A percentile compares a stretch with the other conserved stretches of the same genome.
Conservation (phyloP, 2,888 invertebrate species). For the Diloba caeruleocephala region DNA sequence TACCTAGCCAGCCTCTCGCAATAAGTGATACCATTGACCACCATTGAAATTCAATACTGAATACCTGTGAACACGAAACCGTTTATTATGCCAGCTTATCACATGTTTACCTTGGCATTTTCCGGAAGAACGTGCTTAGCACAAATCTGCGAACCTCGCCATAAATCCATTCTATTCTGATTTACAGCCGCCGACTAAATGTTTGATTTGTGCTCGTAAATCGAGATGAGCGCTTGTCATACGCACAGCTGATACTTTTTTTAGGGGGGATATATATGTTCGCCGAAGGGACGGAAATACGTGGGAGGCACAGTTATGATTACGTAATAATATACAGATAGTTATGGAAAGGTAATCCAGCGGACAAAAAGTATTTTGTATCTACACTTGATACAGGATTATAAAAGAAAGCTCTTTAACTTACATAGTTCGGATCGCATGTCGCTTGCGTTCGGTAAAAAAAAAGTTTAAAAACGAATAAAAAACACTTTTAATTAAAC, state of each 20-base stretch:
- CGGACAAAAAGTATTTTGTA: too few species aligned
- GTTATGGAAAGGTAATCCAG: too few species aligned
- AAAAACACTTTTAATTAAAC: too few species aligned
- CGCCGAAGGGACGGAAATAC: constrained; percentile 10
- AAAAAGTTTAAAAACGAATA: too few species aligned
- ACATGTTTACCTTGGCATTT: constrained; percentile 58
- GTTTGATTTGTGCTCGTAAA: constrained; percentile 87
- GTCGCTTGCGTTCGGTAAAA: too few species aligned
- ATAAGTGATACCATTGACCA: too few species aligned
- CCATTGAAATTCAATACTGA: not conserved
- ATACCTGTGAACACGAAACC: constrained; percentile 4
- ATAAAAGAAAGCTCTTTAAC: too few species aligned
- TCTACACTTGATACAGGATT: too few species aligned
- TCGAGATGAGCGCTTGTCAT: constrained; percentile 86
- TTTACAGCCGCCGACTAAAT: constrained; percentile 85
- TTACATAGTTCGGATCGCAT: too few species aligned
- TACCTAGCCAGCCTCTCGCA: too few species aligned
- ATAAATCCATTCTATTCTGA: constrained; percentile 84
- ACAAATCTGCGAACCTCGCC: constrained; percentile 66
- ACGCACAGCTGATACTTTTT: constrained; percentile 70
- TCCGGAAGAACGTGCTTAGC: constrained; percentile 67
- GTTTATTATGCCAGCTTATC: constrained; percentile 38
- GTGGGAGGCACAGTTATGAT: not conserved
- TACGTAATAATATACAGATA: not conserved
- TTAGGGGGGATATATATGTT: constrained; percentile 36